Percentiles rank a stretch among this genome's conserved stretches.
phyloP scores from a whole-genome alignment of 1,140 invertebrate genomes.

The Mamestra configurata region DNA sequence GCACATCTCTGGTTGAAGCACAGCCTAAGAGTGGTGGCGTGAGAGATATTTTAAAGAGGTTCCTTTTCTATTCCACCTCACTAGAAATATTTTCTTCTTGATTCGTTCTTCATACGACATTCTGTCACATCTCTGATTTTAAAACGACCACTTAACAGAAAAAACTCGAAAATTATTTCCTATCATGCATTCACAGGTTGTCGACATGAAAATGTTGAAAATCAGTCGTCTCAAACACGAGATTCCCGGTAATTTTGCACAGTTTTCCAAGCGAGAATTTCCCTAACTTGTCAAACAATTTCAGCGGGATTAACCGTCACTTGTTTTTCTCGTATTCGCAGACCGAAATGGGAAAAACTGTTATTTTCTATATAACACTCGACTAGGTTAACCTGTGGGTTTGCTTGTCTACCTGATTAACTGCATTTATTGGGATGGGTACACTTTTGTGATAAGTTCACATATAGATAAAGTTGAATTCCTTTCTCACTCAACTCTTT shows the following conservation, averaged over 20 bases:
- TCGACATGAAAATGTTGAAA: not conserved
- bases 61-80: too few species aligned
- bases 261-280: conserved; percentile 8
- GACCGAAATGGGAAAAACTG: not conserved
- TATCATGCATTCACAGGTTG: not conserved
- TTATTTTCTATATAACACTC: not conserved
- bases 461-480: too few species aligned
- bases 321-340: conserved; percentile 16
- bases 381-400: not conserved
- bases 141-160: too few species aligned
- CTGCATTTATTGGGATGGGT: too few species aligned
- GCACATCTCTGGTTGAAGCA: too few species aligned
- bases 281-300: conserved; percentile 12
- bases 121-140: too few species aligned
- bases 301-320: conserved; percentile 7
- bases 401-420: not conserved
- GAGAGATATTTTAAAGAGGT: too few species aligned
- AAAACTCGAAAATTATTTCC: not conserved
- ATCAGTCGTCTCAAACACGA: not conserved
- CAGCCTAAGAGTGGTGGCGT: too few species aligned
- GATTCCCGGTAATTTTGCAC: not conserved
- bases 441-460: too few species aligned
- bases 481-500: too few species aligned
- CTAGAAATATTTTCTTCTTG: too few species aligned
- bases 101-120: too few species aligned